Percentiles rank a stretch among this genome's conserved stretches.
Evolutionary conservation across 2,113 vertebrate genomes (phyloP).

Genomic region (Geococcyx californianus): DNA sequence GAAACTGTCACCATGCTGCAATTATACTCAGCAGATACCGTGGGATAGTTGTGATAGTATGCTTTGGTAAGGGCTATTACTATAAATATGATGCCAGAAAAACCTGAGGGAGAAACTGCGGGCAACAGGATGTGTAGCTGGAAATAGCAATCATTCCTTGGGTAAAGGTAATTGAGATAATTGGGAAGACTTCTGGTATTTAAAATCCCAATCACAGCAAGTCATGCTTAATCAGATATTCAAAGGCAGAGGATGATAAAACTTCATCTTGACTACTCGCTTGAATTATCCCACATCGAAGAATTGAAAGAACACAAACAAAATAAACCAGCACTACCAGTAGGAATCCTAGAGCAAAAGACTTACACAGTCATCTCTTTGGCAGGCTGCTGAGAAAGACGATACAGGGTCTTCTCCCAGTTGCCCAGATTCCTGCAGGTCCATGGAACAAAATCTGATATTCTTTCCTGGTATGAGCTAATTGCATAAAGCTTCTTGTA

Average conservation of each 20-base stretch:
- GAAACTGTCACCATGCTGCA: neutral
- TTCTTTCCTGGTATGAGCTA: neutral
- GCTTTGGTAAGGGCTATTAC: neutral
- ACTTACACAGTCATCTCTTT: neutral
- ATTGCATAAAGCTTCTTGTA: neutral
- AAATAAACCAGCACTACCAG: neutral
- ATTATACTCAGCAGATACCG: neutral
- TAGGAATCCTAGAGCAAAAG: neutral
- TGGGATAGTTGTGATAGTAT: neutral
- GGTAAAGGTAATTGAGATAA: constrained; percentile 45
- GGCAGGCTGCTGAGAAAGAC: neutral
- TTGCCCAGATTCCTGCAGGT: neutral
- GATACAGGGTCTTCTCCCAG: neutral
- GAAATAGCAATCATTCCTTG: constrained; percentile 56
- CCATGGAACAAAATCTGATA: neutral
- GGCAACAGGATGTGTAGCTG: constrained; percentile 34
- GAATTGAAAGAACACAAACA: neutral
- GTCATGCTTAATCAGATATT: constrained; percentile 50
- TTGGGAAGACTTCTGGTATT: constrained; percentile 17
- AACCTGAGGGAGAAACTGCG: constrained; percentile 12
- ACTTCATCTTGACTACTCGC: neutral
- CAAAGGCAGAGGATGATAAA: neutral
- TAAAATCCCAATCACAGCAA: constrained; percentile 40
- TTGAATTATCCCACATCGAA: neutral
- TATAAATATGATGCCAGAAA: neutral